Evolutionary conservation across 2,888 invertebrate species (phyloP).

Genomic region (Meliscaeva auricollis): DNA sequence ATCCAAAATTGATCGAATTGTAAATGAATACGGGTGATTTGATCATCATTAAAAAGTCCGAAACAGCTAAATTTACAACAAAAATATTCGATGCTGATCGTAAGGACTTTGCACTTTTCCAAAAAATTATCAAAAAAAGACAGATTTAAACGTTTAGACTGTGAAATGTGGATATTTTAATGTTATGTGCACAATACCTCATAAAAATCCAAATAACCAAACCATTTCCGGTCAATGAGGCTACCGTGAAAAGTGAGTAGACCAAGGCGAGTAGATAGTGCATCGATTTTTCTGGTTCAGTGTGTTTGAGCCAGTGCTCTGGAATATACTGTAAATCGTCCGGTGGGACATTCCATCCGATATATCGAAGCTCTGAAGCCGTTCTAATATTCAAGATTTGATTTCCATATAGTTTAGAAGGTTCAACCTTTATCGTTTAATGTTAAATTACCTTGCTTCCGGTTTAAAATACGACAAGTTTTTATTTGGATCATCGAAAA

Average conservation of each 20-base stretch:
- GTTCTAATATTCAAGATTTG: conserved; percentile 26
- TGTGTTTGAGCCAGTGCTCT: conserved; percentile 92
- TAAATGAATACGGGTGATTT: conserved; percentile 93
- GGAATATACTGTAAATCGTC: conserved; percentile 91
- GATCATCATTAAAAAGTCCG: conserved; percentile 93
- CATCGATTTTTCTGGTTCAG: conserved; percentile 92
- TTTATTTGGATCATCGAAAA: conserved; percentile 34
- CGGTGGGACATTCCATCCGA: conserved; percentile 91
- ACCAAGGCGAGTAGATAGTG: conserved; percentile 92
- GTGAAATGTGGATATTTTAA: not conserved
- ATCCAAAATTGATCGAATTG: conserved; percentile 90
- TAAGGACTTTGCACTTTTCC: conserved; percentile 77
- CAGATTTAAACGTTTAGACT: too few species aligned
- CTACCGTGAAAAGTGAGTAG: conserved; percentile 90
- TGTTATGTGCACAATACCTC: conserved; percentile 28
- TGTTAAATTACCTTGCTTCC: conserved; percentile 52
- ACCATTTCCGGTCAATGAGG: conserved; percentile 92
- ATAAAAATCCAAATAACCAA: conserved; percentile 92
- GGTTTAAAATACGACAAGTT: conserved; percentile 55
- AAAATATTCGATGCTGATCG: conserved; percentile 90
- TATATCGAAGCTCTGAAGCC: conserved; percentile 82
- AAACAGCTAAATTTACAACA: conserved; percentile 90
- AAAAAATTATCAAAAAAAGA: not conserved
- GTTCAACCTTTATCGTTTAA: not conserved
- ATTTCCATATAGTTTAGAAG: not conserved